Conservation (phyloP, 2,797 vertebrate genomes). For the Myioborus miniatus region DNA sequence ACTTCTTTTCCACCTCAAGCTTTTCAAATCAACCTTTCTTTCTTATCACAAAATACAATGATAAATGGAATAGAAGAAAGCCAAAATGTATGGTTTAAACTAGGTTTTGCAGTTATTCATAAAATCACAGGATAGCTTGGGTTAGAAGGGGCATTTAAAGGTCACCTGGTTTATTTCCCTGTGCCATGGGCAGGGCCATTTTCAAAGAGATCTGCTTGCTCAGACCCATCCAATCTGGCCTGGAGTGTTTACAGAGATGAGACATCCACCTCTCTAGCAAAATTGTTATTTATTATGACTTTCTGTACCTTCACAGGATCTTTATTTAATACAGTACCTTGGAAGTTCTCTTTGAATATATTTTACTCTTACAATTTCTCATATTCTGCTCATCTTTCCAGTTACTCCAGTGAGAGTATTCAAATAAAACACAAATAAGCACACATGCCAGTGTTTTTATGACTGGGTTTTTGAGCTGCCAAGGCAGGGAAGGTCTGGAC, state of each 20-base stretch:
- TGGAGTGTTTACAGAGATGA: background rate
- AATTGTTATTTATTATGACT: background rate
- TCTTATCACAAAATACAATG: background rate
- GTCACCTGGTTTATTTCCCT: background rate
- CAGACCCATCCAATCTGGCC: background rate
- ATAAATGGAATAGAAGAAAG: background rate
- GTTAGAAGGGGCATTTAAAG: background rate
- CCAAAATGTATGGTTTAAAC: background rate
- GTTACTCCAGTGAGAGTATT: background rate
- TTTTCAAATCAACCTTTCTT: background rate
- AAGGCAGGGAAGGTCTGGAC: background rate
- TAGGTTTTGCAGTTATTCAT: background rate
- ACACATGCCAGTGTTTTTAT: conserved; percentile 34
- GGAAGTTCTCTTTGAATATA: background rate
- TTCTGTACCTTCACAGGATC: background rate
- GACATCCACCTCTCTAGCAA: background rate
- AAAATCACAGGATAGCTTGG: background rate
- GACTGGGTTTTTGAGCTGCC: background rate
- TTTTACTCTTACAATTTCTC: background rate
- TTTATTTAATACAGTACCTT: background rate
- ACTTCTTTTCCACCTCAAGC: background rate
- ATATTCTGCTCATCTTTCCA: background rate
- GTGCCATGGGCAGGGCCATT: accelerated
- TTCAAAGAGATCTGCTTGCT: accelerated
- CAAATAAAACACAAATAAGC: conserved; percentile 3